Evolutionary conservation across 1,140 invertebrate species (phyloP), one percentile per base, ranked within the genome.

Genomic region (Theocolax elegans): DNA sequence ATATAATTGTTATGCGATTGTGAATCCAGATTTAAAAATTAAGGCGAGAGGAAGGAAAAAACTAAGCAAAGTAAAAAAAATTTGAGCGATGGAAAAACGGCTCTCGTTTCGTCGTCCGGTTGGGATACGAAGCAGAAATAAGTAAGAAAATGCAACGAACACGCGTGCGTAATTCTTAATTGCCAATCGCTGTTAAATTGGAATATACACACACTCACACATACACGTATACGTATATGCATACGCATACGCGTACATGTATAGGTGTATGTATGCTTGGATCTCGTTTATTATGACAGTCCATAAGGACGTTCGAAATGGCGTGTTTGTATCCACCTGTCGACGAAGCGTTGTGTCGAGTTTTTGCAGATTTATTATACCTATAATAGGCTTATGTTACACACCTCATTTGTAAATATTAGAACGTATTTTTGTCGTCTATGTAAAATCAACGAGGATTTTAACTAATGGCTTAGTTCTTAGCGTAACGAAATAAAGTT

Each of bases 351-450:
- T 46, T 60, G 69, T 59, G 69, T 71, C 69, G 62, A 71, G 65
- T 71, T 71, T 71, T 71, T 71, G 69, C 69, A 71, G 69, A 35
- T 35, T 75, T 67, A 70, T 70, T 54, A 75, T 73, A 72, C 74
- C 78, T 76, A 78, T 73, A 75, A 80, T 81, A 80, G 80, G 82
- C 79, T 83, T 83, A 80, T 75, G 80, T 84, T 84, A 80, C 75
- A 81, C 78, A 82, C 80, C 78, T 84, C 80, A 82, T 84, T 84
- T 84, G 82, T 84, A 84, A 82, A 84, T 84, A 84, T 84, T 83
- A 84, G 81, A 83, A 81, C 80, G 78, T 84, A 84, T 80, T 81
- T 80, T 81, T 81, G 80, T 81, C 80, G 79, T 80, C 76, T 79
- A 80, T 79, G 78, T 80, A 79, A 80, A 80, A 80, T 80, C 77